Base-by-base conservation (phyloP, 53 echinoderm and acorn worm genomes). In the Patiria pectinifera region DNA sequence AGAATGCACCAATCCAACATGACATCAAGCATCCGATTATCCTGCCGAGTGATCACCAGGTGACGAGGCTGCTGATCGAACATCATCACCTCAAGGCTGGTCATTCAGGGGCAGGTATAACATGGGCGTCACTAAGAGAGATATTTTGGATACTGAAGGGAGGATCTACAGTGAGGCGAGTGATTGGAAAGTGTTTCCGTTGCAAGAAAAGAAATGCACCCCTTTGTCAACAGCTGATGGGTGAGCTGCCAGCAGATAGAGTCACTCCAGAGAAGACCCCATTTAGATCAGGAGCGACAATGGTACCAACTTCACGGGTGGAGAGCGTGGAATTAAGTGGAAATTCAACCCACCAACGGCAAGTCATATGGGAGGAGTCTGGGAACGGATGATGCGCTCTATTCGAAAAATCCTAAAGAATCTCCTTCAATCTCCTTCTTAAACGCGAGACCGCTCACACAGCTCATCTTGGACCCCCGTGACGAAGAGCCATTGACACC, bases 281-380 rank as follows among this genome's bases (percentile, higher is more conserved):
- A 0, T 35, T 35, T 35, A 86, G 62, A 91, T 96, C 10, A 21
- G 80, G 14, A 91, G 91, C 47, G 96, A 96, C 80, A 96, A 96
- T n/a, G 96, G 94, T 15, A 91, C 91, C 25, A 96, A 96, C 62
- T 94, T 96, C 70, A 63, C 26, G 23, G 94, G 88, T 18, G 94
- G 21, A 1, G 83, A 96, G 3, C 70, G 59, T 2, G 35, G 35
- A 35, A 35, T 35, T 60, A 2, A 60, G 12, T 12, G 60, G 60
- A 0, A 60, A 12, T 60, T 60, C 60, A 60, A 12, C 12, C 60
- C 69, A 91, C 94, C 91, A 94, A 35, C 35, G 35, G 35, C 35
- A 35, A 35, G 35, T 35, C 35, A 35, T 35, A 35, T 35, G 35
- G 35, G 96, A 14, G 95, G 96, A 1, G 92, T 86, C 6, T 96